Conservation (phyloP, 1,140 invertebrate genomes). For the Wiebesia pumilae region DNA sequence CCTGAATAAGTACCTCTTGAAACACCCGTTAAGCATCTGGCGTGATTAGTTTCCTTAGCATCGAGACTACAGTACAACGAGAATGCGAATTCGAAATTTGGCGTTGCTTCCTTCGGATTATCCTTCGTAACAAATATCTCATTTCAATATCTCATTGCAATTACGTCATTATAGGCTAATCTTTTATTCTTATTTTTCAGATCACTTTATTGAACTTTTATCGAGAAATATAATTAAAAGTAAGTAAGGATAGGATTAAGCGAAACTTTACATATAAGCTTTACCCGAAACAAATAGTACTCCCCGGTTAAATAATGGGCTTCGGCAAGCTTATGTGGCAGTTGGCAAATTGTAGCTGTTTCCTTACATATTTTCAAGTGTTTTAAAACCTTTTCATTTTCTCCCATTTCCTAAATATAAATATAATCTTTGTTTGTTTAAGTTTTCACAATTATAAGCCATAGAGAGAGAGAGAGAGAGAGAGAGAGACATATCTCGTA, state of each 20-base stretch:
- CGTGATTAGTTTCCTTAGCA: constrained; percentile 54
- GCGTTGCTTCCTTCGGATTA: constrained; percentile 55
- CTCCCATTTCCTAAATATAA: constrained; percentile 53
- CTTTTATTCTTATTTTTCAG: not conserved
- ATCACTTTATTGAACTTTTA: not conserved
- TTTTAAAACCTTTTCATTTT: constrained; percentile 54
- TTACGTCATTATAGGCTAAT: no score
- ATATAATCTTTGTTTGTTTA: no score
- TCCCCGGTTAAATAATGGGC: constrained; percentile 62
- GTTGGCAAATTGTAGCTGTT: constrained; percentile 53
- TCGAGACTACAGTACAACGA: constrained; percentile 54
- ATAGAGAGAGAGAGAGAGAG: no score
- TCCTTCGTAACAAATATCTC: constrained; percentile 41
- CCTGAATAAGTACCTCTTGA: constrained; percentile 61
- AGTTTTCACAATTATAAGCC: no score
- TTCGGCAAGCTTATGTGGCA: constrained; percentile 58
- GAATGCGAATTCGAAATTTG: constrained; percentile 58
- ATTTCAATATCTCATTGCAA: no score
- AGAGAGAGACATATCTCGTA: no score
- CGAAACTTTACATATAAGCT: not conserved
- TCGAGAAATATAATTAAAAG: no score
- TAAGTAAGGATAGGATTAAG: not conserved
- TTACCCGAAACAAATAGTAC: constrained; percentile 59
- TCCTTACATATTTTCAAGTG: constrained; percentile 54
- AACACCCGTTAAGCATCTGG: constrained; percentile 59